Percentiles rank a stretch among this genome's conserved stretches.
These are phyloP conservation scores for Clanis bilineata DNA, from an alignment of 2,888 invertebrate genomes.

Conservation along the genomic window DNA sequence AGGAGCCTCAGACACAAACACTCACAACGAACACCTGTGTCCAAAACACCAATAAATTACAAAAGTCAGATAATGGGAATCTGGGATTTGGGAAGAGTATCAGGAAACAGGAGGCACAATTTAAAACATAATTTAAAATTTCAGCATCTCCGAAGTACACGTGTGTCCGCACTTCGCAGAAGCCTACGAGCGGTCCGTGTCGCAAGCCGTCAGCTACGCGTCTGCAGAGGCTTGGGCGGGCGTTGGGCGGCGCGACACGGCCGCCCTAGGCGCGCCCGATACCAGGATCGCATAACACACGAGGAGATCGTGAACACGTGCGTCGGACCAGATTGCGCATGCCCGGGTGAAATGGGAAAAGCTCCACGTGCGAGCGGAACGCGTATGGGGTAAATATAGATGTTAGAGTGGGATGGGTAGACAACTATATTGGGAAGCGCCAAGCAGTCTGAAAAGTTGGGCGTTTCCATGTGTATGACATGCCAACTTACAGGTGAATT, in stretches of 20 bases:
- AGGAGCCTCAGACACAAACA: constrained; percentile 59
- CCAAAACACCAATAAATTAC: constrained; percentile 46
- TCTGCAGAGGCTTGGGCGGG: constrained; percentile 68
- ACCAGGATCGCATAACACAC: constrained; percentile 64
- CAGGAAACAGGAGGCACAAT: constrained; percentile 31
- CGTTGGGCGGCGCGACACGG: constrained; percentile 74
- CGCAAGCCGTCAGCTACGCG: constrained; percentile 66
- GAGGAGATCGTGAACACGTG: constrained; percentile 64
- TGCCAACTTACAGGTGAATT: background rate
- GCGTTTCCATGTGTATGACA: constrained; percentile 38
- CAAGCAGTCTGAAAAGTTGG: constrained; percentile 77
- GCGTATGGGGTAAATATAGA: constrained; percentile 55
- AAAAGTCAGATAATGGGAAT: constrained; percentile 34
- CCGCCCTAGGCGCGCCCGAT: constrained; percentile 81
- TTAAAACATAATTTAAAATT: constrained; percentile 40
- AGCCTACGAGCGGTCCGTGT: constrained; percentile 62
- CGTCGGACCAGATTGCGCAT: constrained; percentile 70
- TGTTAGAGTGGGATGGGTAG: constrained; percentile 54
- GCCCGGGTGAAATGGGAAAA: constrained; percentile 69
- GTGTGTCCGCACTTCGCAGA: constrained; percentile 57
- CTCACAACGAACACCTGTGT: constrained; percentile 62
- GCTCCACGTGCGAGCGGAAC: constrained; percentile 55
- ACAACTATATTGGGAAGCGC: constrained; percentile 72
- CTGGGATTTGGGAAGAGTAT: constrained; percentile 22
- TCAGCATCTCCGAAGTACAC: constrained; percentile 45